Percentiles rank a stretch among this genome's conserved stretches.
These are phyloP conservation scores for Aradophagus sp. DNA, from an alignment of 1,140 invertebrate species.

Conservation along the genomic window DNA sequence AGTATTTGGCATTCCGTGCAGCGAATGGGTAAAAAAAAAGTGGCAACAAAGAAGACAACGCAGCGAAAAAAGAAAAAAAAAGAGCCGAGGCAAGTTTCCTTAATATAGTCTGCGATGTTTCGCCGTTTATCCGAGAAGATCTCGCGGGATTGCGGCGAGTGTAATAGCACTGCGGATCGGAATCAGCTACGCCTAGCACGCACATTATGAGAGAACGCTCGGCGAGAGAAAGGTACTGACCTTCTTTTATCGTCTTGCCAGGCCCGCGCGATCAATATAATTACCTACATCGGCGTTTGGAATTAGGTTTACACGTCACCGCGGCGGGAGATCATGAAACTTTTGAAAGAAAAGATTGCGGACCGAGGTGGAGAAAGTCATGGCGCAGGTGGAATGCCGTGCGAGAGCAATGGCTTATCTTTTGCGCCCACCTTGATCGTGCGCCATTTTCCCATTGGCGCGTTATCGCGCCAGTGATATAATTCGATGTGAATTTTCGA, in stretches of 20 bases:
- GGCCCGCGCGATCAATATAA: conserved; percentile 65
- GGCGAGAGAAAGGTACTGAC: conserved; percentile 67
- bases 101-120: conserved; percentile 10
- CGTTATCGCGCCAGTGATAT: conserved; percentile 28
- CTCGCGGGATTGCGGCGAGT: conserved; percentile 17
- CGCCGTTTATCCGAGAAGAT: conserved; percentile 16
- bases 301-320: conserved; percentile 60
- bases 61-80: too few species aligned
- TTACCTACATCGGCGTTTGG: conserved; percentile 63
- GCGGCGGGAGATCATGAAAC: conserved; percentile 59
- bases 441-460: conserved; percentile 21
- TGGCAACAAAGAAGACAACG: too few species aligned
- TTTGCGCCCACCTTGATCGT: conserved; percentile 28
- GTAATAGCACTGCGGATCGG: conserved; percentile 30
- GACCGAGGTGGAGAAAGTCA: conserved; percentile 63
- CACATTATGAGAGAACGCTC: conserved; percentile 35
- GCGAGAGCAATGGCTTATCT: conserved; percentile 45
- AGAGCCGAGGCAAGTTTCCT: too few species aligned
- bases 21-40: too few species aligned
- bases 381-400: conserved; percentile 52
- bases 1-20: too few species aligned
- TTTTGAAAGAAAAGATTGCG: conserved; percentile 53
- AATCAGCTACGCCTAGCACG: conserved; percentile 51
- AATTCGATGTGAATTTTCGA: conserved; percentile 43
- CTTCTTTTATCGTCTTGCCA: conserved; percentile 64